A percentile compares a stretch with the other conserved stretches of the same genome.
phyloP scores from a whole-genome alignment of 2,113 vertebrate species.

The Pygathrix nemaeus region DNA sequence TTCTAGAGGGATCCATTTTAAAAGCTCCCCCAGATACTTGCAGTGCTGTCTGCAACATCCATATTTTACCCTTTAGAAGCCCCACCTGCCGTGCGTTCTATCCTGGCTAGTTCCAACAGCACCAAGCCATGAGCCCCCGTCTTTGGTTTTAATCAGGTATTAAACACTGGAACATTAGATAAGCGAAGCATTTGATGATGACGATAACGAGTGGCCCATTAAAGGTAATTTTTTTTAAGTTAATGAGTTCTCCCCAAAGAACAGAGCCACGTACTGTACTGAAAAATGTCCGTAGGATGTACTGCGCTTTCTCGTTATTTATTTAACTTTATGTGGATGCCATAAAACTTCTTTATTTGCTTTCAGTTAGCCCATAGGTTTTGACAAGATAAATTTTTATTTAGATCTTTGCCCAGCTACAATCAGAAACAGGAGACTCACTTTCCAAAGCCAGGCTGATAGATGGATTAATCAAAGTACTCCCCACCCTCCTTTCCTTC shows the following conservation, averaged over 20 bases:
- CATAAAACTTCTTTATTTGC: constrained; percentile 85
- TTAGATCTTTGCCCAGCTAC: constrained; percentile 78
- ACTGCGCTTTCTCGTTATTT: constrained; percentile 82
- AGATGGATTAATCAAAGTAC: constrained; percentile 83
- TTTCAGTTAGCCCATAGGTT: constrained; percentile 83
- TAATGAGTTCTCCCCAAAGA: constrained; percentile 83
- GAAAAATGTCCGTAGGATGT: constrained; percentile 81
- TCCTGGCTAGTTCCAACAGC: constrained; percentile 65
- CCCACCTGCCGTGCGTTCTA: constrained; percentile 44
- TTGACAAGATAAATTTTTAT: constrained; percentile 81
- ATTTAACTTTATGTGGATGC: constrained; percentile 82
- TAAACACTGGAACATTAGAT: constrained; percentile 71
- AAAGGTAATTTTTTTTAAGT: constrained; percentile 84
- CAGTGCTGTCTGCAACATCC: neutral
- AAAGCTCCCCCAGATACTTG: neutral
- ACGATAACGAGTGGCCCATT: constrained; percentile 82
- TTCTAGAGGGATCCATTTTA: neutral
- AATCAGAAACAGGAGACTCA: constrained; percentile 76
- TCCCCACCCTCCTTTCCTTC: constrained; percentile 76
- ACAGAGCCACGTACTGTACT: constrained; percentile 73
- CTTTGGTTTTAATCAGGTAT: constrained; percentile 79
- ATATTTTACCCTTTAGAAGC: constrained; percentile 68
- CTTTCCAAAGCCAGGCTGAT: constrained; percentile 80
- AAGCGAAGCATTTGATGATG: constrained; percentile 80
- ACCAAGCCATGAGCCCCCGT: constrained; percentile 64